Percentiles rank a stretch among this genome's conserved stretches.
phyloP scores from a whole-genome alignment of 2,797 vertebrate genomes.

The Zonotrichia albicollis region DNA sequence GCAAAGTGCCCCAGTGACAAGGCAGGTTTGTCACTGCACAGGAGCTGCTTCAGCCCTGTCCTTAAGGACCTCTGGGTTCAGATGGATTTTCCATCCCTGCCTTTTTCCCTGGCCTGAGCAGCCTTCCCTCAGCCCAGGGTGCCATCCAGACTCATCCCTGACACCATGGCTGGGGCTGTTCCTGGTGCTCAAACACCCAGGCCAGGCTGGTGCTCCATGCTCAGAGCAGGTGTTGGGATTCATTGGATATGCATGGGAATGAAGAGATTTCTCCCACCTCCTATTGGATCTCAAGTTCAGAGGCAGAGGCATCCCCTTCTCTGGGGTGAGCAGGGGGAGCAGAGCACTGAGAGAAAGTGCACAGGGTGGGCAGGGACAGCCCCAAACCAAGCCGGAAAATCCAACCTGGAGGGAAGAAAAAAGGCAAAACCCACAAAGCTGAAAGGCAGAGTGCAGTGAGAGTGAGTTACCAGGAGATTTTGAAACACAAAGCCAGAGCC shows the following conservation, averaged over 20 bases:
- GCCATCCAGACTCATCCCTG: background rate
- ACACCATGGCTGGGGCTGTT: fast-evolving
- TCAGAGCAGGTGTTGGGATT: fast-evolving
- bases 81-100: background rate
- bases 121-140: background rate
- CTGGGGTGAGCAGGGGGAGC: background rate
- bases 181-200: fast-evolving
- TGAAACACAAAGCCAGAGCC: conserved; percentile 10
- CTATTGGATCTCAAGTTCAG: fast-evolving
- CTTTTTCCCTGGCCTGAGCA: background rate
- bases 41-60: background rate
- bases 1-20: background rate
- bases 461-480: background rate
- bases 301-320: background rate
- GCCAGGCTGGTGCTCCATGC: fast-evolving
- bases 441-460: background rate
- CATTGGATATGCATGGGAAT: fast-evolving
- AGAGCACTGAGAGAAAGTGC: background rate
- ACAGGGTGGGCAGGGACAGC: background rate
- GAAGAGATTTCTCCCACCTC: background rate
- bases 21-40: background rate
- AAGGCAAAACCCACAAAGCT: background rate
- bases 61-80: background rate
- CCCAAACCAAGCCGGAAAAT: background rate
- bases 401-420: background rate